Percentiles rank a stretch among this genome's conserved stretches.
These are phyloP conservation scores for Hylaea fasciaria DNA, from an alignment of 2,888 invertebrate species.

Conservation along the genomic window DNA sequence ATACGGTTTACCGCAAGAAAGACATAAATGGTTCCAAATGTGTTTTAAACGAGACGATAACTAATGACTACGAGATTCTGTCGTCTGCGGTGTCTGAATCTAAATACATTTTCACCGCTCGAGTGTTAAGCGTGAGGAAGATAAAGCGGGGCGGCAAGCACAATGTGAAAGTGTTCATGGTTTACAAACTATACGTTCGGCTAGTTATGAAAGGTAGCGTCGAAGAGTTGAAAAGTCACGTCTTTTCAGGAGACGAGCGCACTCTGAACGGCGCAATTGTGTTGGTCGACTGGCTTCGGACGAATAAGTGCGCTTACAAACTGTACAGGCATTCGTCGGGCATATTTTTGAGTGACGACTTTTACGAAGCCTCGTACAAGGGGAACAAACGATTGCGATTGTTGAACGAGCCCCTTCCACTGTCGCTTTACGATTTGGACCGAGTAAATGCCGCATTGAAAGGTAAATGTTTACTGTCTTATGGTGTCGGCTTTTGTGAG, in stretches of 20 bases:
- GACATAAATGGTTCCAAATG: constrained; percentile 78
- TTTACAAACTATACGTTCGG: constrained; percentile 77
- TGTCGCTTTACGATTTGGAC: constrained; percentile 81
- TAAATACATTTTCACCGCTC: constrained; percentile 82
- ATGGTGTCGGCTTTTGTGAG: constrained; percentile 65
- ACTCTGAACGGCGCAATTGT: constrained; percentile 79
- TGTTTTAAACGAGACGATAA: constrained; percentile 83
- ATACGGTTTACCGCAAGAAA: constrained; percentile 74
- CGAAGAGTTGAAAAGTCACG: constrained; percentile 71
- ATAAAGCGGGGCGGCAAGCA: constrained; percentile 74
- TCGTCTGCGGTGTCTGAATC: constrained; percentile 82
- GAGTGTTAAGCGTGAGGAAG: constrained; percentile 79
- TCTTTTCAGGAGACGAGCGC: constrained; percentile 71
- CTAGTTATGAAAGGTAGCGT: constrained; percentile 78
- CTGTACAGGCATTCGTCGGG: constrained; percentile 80
- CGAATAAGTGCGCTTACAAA: constrained; percentile 79
- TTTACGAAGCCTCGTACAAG: constrained; percentile 63
- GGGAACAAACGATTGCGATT: constrained; percentile 72
- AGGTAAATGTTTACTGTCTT: constrained; percentile 80
- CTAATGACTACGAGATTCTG: constrained; percentile 84
- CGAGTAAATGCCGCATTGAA: constrained; percentile 82
- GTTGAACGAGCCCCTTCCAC: constrained; percentile 80
- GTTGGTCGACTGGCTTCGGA: constrained; percentile 77
- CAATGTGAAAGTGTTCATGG: constrained; percentile 74
- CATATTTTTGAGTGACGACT: constrained; percentile 80